These are phyloP conservation scores for Syngnathus scovelli DNA, from an alignment of 2,113 vertebrate genomes.

Conservation along the genomic window DNA sequence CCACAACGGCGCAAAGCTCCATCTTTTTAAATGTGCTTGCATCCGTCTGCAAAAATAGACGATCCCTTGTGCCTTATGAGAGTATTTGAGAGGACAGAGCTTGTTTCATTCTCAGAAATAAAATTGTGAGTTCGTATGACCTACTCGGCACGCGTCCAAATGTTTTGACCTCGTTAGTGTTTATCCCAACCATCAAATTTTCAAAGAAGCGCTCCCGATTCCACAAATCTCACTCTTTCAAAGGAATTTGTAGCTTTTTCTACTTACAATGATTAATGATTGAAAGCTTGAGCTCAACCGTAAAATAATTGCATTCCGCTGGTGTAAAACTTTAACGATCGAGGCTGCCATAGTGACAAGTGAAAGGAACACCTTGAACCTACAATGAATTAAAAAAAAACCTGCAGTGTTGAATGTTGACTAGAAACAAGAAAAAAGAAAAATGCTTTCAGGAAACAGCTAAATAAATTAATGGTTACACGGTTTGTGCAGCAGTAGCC, in stretches of 20 bases:
- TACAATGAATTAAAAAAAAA: background rate
- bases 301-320: background rate
- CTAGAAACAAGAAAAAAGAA: background rate
- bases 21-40: too few species aligned
- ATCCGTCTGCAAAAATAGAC: too few species aligned
- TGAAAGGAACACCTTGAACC: background rate
- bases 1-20: too few species aligned
- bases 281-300: background rate
- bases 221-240: background rate
- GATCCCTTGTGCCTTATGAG: background rate
- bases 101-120: background rate
- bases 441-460: constrained; percentile 26
- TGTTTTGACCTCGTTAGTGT: background rate
- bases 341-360: background rate
- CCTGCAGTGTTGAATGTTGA: background rate
- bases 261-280: background rate
- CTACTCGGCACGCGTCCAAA: background rate
- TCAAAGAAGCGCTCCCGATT: background rate
- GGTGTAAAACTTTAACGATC: background rate
- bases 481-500: constrained; percentile 38
- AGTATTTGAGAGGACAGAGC: background rate
- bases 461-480: constrained; percentile 22
- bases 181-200: background rate
- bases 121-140: background rate
- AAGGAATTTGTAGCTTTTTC: background rate